These are phyloP conservation scores for Lophura nycthemera DNA, from an alignment of 2,113 vertebrate species.

Conservation along the genomic window DNA sequence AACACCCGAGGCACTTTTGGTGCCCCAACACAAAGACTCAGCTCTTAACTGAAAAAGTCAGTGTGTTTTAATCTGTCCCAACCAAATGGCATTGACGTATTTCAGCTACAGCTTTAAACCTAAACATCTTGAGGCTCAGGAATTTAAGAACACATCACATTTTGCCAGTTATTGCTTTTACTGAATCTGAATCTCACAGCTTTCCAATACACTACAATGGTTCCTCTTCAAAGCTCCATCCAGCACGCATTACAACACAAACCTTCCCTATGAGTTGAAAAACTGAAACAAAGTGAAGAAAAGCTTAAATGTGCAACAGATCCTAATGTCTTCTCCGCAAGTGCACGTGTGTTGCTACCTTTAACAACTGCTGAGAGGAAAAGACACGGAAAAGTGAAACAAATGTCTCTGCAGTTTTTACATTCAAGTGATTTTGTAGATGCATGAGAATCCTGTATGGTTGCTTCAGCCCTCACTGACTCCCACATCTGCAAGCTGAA, in stretches of 20 bases:
- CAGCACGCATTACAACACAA: not conserved
- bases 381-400: not conserved
- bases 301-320: not conserved
- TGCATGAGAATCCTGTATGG: accelerated
- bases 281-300: not conserved
- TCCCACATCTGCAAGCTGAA: not conserved
- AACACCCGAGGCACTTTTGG: not conserved
- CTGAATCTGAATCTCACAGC: not conserved
- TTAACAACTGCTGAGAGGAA: not conserved
- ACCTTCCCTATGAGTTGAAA: not conserved
- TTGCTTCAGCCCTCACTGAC: no score
- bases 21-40: not conserved
- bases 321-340: not conserved
- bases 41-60: not conserved
- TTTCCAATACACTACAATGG: not conserved
- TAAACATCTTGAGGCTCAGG: not conserved
- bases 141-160: no score
- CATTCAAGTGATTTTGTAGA: not conserved
- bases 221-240: not conserved
- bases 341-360: not conserved
- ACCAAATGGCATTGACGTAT: not conserved
- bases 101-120: not conserved
- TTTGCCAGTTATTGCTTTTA: not conserved
- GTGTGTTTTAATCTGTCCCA: not conserved
- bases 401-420: not conserved